phyloP scores from a whole-genome alignment of 1,140 invertebrate genomes.

The Drosophila kohkoa region DNA sequence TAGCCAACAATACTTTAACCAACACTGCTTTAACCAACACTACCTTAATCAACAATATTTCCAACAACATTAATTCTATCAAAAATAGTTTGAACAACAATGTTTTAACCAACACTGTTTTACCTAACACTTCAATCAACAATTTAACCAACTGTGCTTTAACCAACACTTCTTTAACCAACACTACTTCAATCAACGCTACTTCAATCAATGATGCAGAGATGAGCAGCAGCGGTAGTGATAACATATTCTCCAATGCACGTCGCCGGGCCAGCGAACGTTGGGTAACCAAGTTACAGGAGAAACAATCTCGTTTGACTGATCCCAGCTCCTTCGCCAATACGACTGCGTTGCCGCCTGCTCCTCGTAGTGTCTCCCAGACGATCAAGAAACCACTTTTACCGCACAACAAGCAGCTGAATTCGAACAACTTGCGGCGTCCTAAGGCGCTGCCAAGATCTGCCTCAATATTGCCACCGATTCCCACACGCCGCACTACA shows the following conservation, averaged over 20 bases:
- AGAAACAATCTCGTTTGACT: constrained; percentile 22
- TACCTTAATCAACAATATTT: no score
- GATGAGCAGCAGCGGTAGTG: constrained; percentile 10
- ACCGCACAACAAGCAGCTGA: neutral
- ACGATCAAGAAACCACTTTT: neutral
- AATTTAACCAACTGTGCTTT: no score
- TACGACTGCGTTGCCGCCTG: neutral
- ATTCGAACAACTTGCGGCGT: neutral
- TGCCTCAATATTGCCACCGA: neutral
- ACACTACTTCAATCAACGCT: neutral
- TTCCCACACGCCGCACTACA: neutral
- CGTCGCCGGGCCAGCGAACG: constrained; percentile 66
- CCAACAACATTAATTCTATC: neutral
- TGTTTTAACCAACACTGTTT: no score
- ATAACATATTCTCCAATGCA: constrained; percentile 49
- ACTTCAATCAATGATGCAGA: neutral
- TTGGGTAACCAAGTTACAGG: constrained; percentile 63
- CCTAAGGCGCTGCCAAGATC: neutral
- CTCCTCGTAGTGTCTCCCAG: neutral
- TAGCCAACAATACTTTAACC: neutral
- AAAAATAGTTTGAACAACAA: no score
- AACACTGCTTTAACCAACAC: neutral
- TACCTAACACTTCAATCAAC: no score
- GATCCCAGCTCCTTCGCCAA: constrained; percentile 11
- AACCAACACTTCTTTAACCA: neutral